These are phyloP conservation scores for Hirtodrosophila cameraria DNA, from an alignment of 2,888 invertebrate species.

Conservation along the genomic window DNA sequence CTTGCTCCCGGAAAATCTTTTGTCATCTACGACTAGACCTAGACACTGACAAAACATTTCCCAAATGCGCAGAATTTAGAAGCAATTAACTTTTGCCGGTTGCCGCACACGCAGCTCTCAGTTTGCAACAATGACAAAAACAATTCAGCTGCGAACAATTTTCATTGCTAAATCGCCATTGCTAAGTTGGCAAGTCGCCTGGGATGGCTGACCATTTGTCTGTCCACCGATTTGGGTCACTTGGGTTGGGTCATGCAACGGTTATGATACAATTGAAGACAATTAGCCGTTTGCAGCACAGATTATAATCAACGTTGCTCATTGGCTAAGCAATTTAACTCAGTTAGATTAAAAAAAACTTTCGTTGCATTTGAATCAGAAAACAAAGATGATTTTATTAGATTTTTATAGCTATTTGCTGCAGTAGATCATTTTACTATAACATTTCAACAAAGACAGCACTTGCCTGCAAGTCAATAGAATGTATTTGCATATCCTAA, in stretches of 20 bases:
- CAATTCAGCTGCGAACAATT: slow-evolving; percentile 46
- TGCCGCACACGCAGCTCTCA: slow-evolving; percentile 55
- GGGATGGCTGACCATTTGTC: slow-evolving; percentile 53
- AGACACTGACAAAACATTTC: slow-evolving; percentile 53
- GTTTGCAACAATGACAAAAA: slow-evolving; percentile 51
- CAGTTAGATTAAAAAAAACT: slow-evolving; percentile 34
- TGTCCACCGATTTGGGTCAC: slow-evolving; percentile 66
- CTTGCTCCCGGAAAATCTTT: slow-evolving; percentile 52
- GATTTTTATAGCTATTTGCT: slow-evolving; percentile 5
- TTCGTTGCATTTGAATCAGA: slow-evolving; percentile 39
- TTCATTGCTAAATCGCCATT: slow-evolving; percentile 56
- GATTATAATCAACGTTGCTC: slow-evolving; percentile 44
- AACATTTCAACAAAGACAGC: slow-evolving; percentile 3
- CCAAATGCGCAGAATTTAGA: slow-evolving; percentile 71
- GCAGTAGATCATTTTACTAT: slow-evolving; percentile 8
- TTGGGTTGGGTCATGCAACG: slow-evolving; percentile 70
- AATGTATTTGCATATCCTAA: slow-evolving; percentile 47
- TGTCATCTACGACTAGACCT: slow-evolving; percentile 45
- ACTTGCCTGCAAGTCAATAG: background rate
- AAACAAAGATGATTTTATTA: slow-evolving; percentile 28
- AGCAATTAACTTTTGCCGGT: slow-evolving; percentile 67
- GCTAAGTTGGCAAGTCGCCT: slow-evolving; percentile 28
- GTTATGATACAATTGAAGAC: slow-evolving; percentile 76
- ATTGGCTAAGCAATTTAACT: slow-evolving; percentile 39
- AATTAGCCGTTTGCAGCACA: slow-evolving; percentile 54